Conservation (phyloP, 2,113 vertebrate genomes). For the Gambusia holbrooki region DNA sequence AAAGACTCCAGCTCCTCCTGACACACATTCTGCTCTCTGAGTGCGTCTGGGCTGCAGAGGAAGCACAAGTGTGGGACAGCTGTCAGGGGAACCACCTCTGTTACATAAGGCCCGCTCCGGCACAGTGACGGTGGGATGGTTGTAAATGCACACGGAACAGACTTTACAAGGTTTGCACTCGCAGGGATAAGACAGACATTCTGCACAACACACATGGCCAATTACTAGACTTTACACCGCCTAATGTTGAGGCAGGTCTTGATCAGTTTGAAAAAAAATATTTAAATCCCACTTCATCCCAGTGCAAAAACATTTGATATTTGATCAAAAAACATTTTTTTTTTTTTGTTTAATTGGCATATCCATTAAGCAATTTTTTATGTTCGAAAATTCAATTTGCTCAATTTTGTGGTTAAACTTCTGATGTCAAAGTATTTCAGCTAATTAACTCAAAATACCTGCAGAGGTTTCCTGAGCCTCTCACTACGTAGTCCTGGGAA, state of each 20-base stretch:
- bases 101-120: conserved; percentile 36
- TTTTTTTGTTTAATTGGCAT: too few species aligned
- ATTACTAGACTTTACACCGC: not conserved
- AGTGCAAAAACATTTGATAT: too few species aligned
- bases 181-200: conserved; percentile 17
- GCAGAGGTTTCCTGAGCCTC: too few species aligned
- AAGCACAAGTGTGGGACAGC: conserved; percentile 29
- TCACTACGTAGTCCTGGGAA: too few species aligned
- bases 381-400: too few species aligned
- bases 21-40: conserved; percentile 21
- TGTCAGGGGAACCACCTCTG: conserved; percentile 5
- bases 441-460: too few species aligned
- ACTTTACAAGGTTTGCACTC: conserved; percentile 5
- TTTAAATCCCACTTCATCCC: too few species aligned
- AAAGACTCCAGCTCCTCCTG: conserved; percentile 41
- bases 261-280: too few species aligned
- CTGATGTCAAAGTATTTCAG: too few species aligned
- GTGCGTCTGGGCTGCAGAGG: conserved; percentile 39
- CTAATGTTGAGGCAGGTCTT: not conserved
- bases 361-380: too few species aligned
- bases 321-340: too few species aligned
- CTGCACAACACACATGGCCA: conserved; percentile 38
- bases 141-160: conserved; percentile 35
- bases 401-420: too few species aligned
- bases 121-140: not conserved